Conservation (phyloP, 2,888 invertebrate genomes). For the Xestia c-nigrum region DNA sequence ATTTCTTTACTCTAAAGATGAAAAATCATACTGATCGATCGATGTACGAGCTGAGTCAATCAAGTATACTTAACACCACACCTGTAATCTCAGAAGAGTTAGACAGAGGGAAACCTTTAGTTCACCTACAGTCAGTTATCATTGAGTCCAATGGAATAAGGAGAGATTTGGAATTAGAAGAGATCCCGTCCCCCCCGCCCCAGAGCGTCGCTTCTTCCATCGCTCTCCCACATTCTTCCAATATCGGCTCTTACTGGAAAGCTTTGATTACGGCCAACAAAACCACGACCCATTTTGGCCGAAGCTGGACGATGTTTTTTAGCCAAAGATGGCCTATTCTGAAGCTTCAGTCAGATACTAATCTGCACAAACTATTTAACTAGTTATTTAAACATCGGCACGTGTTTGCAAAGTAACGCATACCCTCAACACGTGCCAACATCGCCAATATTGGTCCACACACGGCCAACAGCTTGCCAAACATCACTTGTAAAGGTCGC, state of each 20-base stretch:
- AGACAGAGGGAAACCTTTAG: not conserved
- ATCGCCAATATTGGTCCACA: constrained; percentile 60
- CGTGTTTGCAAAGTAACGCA: constrained; percentile 18
- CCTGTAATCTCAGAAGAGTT: not conserved
- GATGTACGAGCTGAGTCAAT: not conserved
- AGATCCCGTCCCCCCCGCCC: too few species aligned
- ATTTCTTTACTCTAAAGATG: not conserved
- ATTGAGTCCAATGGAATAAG: not conserved
- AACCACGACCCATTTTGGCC: not conserved
- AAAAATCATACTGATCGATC: not conserved
- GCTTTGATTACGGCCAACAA: not conserved
- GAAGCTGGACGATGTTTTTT: not conserved
- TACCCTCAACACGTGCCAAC: constrained; percentile 39
- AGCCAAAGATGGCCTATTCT: not conserved
- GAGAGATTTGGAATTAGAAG: not conserved
- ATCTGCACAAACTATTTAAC: not conserved
- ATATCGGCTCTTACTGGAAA: not conserved
- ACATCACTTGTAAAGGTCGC: constrained; percentile 59
- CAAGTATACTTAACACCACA: not conserved
- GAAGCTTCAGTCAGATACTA: not conserved
- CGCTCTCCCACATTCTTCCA: not conserved
- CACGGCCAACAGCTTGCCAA: constrained; percentile 63
- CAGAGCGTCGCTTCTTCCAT: too few species aligned
- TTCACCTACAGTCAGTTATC: not conserved
- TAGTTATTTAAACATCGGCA: constrained; percentile 10